Base-by-base conservation (phyloP, 2,797 vertebrate genomes). In the Chaetophractus vellerosus region DNA sequence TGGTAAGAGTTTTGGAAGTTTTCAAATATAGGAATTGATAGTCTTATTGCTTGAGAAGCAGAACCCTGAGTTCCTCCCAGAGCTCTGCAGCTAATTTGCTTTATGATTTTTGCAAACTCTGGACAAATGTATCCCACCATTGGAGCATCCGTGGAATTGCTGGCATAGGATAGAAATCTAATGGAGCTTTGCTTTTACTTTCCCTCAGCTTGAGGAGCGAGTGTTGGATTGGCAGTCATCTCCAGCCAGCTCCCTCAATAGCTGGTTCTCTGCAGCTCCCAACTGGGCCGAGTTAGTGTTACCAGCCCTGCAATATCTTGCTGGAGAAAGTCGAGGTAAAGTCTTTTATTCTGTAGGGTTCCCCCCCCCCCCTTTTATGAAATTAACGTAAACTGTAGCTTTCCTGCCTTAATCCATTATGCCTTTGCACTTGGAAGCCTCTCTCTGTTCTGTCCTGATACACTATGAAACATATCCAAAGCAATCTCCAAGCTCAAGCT, bases 201-300 rank as follows among this genome's bases (percentile, higher is more conserved):
- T 94, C 55, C 90, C 64, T 89, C 96, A 99, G 99, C 96, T 99
- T 74, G 99, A 99, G 97, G 99, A 99, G 93, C 99, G 99, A 93
- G 98, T 99, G 80, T 99, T 99, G 3, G 98, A 99, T 33, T 99
- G 99, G 99, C 99, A 99, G 88, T 98, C 98, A 0, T 99, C 99
- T 94, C 99, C 99, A 33, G 99, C 99, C 86, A 99, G 99, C 68
- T 99, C 99, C 15, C 98, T 99, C 94, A 99, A 99, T 82, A 98
- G 97, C 52, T 99, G 99, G 99, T 99, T 99, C 97, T 99, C 99
- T 59, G 98, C 98, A 23, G 99, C 99, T 81, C 97, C 99, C 26
- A 99, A 99, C 97, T 99, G 99, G 99, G 99, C 99, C 1, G 99
- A 99, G 94, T 97, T 99, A 98, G 99, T 99, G 95, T 98, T 99